Evolutionary conservation across 2,113 vertebrate species (phyloP), one percentile per base, ranked within the genome.

Genomic region (Hypomesus transpacificus): DNA sequence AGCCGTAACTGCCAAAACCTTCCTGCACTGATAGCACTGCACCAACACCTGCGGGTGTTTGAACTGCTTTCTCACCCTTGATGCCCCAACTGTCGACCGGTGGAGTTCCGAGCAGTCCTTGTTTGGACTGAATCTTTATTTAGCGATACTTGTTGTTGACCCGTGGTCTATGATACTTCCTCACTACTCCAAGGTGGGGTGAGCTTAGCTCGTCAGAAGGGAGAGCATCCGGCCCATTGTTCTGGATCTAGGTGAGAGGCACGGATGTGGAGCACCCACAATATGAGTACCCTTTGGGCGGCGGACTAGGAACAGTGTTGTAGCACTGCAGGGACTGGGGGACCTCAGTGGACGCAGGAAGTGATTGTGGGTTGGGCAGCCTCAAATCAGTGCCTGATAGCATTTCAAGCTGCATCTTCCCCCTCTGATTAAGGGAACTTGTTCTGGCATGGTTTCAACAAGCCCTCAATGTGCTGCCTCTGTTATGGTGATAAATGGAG

Each of bases 151-250:
- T 71, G 59, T 71, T 26, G 62, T 76, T 81, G 13, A 4, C 75
- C 72, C 7, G 39, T 53, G 17, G 34, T 65, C 58, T 78, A 18
- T 61, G 18, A 24, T 62, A 69, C 81, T 82, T 83, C 46, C 71
- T 71, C 5, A 70, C 76, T 81, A 53, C 54, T 71, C 80, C 77
- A 83, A 81, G 81, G 70, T 83, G 81, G 67, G 70, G 51, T 69
- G 70, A 73, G 54, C 58, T 50, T 14, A 26, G 68, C 70, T 70
- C 8, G 69, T 66, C 63, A 71, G 46, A 54, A 67, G 67, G 68
- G 68, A 80, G 75, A 66, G 82, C 70, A 85, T 90, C 86, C 86
- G 80, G 77, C 74, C 86, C 73, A 91, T 92, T 92, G 91, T 92
- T 90, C 79, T 81, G 20, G 56, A 80, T 87, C 66, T 21, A 71